These are phyloP conservation scores for Neodiprion pinetum DNA, from an alignment of 1,140 invertebrate genomes.

Conservation along the genomic window DNA sequence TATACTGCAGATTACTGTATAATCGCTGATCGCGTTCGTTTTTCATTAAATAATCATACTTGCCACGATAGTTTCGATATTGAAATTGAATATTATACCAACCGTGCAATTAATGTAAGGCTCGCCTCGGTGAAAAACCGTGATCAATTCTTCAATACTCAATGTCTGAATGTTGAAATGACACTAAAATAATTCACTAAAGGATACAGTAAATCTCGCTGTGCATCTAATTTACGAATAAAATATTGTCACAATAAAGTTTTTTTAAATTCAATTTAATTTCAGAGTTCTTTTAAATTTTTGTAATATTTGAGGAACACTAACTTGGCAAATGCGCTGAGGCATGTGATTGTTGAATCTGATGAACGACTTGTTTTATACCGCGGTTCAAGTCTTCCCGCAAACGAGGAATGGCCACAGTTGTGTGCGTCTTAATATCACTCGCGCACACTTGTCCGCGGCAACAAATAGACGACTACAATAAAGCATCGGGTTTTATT, in stretches of 20 bases:
- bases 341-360: constrained; percentile 21
- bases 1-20: no score
- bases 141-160: neutral
- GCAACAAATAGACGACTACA: no score
- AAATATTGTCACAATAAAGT: neutral
- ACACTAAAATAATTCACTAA: neutral
- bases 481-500: no score
- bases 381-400: constrained; percentile 18
- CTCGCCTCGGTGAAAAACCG: neutral
- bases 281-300: no score
- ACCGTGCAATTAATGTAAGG: no score
- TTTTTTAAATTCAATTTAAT: neutral
- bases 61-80: no score
- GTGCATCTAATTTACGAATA: neutral
- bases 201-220: neutral
- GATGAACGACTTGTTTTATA: constrained; percentile 26
- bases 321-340: constrained; percentile 19
- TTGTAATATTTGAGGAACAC: neutral
- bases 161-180: neutral
- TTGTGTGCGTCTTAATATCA: no score
- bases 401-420: neutral
- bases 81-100: no score
- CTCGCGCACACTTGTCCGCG: no score
- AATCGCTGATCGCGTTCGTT: no score
- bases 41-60: no score